A percentile compares a stretch with the other conserved stretches of the same genome.
phyloP scores from a whole-genome alignment of 2,113 vertebrate genomes.

The Pterophyllum scalare region DNA sequence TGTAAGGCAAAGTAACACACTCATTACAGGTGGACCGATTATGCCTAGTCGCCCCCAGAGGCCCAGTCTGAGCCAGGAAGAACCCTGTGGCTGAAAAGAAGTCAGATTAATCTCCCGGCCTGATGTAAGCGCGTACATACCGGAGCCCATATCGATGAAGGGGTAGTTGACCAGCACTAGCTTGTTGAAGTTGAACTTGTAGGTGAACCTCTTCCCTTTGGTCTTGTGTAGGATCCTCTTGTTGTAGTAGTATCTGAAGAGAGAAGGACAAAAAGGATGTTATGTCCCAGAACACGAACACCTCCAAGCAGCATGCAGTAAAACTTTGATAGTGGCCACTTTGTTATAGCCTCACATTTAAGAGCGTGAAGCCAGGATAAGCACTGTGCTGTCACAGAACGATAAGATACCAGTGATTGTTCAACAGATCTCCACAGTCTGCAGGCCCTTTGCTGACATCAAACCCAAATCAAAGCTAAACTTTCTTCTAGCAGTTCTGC shows the following conservation, averaged over 20 bases:
- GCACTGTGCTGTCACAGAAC: neutral
- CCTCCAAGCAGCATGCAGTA: neutral
- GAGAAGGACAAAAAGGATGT: neutral
- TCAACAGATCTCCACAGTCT: neutral
- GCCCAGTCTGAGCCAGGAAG: neutral
- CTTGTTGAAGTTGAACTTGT: conserved; percentile 97
- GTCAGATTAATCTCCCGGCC: too few relatives aligned
- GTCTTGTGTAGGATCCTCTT: conserved; percentile 95
- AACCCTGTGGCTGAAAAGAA: fast-evolving
- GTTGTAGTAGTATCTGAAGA: conserved; percentile 91
- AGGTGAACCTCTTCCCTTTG: conserved; percentile 93
- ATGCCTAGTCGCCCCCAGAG: neutral
- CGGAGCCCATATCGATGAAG: conserved; percentile 90
- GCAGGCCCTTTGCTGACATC: neutral
- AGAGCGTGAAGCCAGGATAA: neutral
- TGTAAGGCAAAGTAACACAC: neutral
- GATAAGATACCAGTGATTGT: neutral
- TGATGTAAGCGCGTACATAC: conserved; percentile 31
- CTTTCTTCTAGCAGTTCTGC: neutral
- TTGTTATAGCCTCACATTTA: neutral
- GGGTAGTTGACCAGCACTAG: conserved; percentile 93
- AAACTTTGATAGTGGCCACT: neutral
- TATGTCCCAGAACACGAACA: neutral
- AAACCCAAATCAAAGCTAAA: neutral
- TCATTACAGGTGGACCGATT: neutral